Conservation (phyloP, 2,113 vertebrate genomes). For the Platysternon megacephalum region DNA sequence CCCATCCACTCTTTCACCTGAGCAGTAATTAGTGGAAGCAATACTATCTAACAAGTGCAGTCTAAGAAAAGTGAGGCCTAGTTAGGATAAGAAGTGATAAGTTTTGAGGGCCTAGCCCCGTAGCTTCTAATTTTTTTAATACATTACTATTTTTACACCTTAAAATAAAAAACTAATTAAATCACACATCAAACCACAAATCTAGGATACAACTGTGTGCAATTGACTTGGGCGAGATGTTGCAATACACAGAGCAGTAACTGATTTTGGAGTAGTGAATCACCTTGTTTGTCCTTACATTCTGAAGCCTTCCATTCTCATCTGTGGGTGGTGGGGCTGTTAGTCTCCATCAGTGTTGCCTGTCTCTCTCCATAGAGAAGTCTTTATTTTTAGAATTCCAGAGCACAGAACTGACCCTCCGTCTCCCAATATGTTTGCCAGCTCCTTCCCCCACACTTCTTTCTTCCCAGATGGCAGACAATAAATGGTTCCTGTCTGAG, state of each 20-base stretch:
- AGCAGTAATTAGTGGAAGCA: neutral
- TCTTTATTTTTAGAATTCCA: neutral
- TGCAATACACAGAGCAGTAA: neutral
- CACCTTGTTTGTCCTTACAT: neutral
- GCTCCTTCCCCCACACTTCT: neutral
- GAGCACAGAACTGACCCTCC: neutral
- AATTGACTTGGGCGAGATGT: neutral
- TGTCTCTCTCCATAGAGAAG: neutral
- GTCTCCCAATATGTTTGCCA: neutral
- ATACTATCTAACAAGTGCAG: neutral
- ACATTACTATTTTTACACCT: neutral
- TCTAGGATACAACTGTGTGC: neutral
- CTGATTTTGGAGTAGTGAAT: neutral
- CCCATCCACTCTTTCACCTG: neutral
- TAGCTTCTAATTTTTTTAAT: neutral
- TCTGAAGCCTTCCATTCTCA: neutral
- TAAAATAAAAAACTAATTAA: neutral
- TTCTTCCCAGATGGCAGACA: neutral
- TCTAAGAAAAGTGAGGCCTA: neutral
- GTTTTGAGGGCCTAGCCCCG: neutral
- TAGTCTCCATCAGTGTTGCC: neutral
- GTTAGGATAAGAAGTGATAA: neutral
- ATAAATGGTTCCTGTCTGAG: neutral
- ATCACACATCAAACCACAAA: neutral
- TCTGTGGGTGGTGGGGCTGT: neutral